A percentile compares a stretch with the other conserved stretches of the same genome.
phyloP scores from a whole-genome alignment of 2,113 vertebrate genomes.

The Pungitius pungitius region DNA sequence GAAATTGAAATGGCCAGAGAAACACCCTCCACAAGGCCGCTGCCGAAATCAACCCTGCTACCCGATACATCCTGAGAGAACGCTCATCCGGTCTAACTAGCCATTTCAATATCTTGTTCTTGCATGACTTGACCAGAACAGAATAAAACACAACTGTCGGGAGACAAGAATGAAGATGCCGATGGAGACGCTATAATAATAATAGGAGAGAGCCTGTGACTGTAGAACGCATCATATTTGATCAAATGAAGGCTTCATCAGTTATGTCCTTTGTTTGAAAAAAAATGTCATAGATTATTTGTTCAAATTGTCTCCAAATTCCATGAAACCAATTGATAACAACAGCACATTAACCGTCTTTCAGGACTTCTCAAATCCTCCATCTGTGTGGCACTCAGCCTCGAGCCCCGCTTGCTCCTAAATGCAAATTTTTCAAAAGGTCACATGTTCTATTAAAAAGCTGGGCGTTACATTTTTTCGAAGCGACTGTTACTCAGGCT shows the following conservation, averaged over 20 bases:
- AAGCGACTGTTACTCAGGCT: background rate
- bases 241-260: background rate
- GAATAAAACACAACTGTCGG: slow-evolving; percentile 1
- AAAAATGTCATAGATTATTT: background rate
- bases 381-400: background rate
- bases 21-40: slow-evolving; percentile 2
- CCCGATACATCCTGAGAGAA: slow-evolving; percentile 9
- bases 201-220: background rate
- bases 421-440: background rate
- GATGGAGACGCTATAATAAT: background rate
- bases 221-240: background rate
- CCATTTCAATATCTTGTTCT: background rate
- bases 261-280: background rate
- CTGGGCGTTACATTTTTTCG: background rate
- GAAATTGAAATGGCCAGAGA: slow-evolving; percentile 37
- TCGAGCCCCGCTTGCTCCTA: background rate
- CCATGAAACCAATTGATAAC: background rate
- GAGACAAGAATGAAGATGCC: background rate
- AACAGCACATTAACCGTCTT: background rate
- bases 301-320: background rate
- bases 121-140: background rate
- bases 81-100: background rate
- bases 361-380: background rate
- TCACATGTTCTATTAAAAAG: background rate
- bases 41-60: slow-evolving; percentile 21